phyloP scores from a whole-genome alignment of 2,113 vertebrate genomes.

The Gobio gobio region DNA sequence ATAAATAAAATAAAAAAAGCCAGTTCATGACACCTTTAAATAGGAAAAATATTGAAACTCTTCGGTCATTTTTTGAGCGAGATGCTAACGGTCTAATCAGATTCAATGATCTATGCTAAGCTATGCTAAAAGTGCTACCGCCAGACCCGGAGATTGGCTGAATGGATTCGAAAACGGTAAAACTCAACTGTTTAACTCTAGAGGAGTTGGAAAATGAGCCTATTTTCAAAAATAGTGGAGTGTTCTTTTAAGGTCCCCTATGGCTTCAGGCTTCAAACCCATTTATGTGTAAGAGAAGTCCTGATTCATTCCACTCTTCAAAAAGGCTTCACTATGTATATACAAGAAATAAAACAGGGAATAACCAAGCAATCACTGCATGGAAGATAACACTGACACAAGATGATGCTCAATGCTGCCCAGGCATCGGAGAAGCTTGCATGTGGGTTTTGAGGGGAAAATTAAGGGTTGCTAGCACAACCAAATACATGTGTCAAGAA shows the following conservation, averaged over 20 bases:
- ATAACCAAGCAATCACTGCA: conserved; percentile 44
- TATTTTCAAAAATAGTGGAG: too few relatives aligned
- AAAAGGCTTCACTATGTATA: conserved; percentile 32
- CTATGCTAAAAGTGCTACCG: too few relatives aligned
- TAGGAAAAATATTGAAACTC: too few relatives aligned
- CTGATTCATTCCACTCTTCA: not conserved
- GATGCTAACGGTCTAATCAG: too few relatives aligned
- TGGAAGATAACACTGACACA: conserved; percentile 26
- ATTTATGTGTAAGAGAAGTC: not conserved
- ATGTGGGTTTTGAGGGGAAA: conserved; percentile 47
- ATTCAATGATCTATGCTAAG: too few relatives aligned
- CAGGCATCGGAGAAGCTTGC: not conserved
- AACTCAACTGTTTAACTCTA: too few relatives aligned
- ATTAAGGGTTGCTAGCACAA: conserved; percentile 55
- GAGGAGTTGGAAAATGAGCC: too few relatives aligned
- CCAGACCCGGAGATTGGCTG: too few relatives aligned
- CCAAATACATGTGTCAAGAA: conserved; percentile 50
- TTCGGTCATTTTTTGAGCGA: too few relatives aligned
- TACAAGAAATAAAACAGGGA: conserved; percentile 43
- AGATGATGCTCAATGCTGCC: not conserved
- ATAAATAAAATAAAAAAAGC: too few relatives aligned
- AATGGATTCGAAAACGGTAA: too few relatives aligned
- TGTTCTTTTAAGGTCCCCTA: not conserved
- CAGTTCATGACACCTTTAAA: too few relatives aligned
- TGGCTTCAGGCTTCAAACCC: not conserved